Evolutionary conservation across 2,888 invertebrate genomes (phyloP).

Genomic region (Erebia palarica): DNA sequence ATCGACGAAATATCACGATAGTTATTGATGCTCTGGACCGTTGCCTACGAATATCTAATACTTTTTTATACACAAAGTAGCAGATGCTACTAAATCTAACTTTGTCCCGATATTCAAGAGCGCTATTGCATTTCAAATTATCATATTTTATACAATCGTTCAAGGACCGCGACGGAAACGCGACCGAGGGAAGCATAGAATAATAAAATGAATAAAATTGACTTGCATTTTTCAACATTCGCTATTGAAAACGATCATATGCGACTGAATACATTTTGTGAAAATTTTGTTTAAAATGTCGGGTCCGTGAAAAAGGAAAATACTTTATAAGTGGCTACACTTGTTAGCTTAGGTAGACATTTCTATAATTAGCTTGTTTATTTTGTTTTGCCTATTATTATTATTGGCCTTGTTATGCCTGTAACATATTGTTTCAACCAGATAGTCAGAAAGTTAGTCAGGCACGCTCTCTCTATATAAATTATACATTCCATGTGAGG

Average conservation of each 20-base stretch:
- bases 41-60: background rate
- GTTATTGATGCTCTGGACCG: too few species aligned
- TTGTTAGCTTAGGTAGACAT: too few species aligned
- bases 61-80: background rate
- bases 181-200: conserved; percentile 2
- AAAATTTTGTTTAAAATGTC: background rate
- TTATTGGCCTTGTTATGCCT: too few species aligned
- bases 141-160: conserved; percentile 23
- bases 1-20: too few species aligned
- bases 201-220: conserved; percentile 18
- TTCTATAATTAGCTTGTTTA: too few species aligned
- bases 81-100: conserved; percentile 10
- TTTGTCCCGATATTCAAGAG: background rate
- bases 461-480: too few species aligned
- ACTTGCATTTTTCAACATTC: conserved; percentile 11
- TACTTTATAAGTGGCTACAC: background rate
- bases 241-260: conserved; percentile 3
- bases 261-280: background rate
- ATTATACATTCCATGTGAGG: too few species aligned
- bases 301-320: background rate
- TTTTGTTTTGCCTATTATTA: too few species aligned
- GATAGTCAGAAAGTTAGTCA: too few species aligned
- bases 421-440: too few species aligned
- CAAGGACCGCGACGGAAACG: conserved; percentile 2
- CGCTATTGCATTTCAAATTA: conserved; percentile 17